A percentile compares a stretch with the other conserved stretches of the same genome.
Evolutionary conservation across 1,140 invertebrate species (phyloP).

Genomic region (Reticulitermes speratus): DNA sequence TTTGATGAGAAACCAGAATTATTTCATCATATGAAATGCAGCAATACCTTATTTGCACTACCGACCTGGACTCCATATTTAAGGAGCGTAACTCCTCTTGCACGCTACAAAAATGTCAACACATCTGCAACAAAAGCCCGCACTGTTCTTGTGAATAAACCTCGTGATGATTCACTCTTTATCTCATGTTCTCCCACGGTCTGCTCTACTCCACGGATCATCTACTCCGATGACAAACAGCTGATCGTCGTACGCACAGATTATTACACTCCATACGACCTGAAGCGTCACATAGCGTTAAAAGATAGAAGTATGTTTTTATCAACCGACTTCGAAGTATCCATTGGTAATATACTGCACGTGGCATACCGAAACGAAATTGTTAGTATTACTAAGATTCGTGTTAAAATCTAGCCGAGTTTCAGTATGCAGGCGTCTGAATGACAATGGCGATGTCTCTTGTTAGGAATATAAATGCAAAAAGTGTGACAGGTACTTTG

Average conservation of each 20-base stretch:
- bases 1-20: slow-evolving; percentile 29
- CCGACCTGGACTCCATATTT: background rate
- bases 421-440: too few relatives aligned
- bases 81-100: background rate
- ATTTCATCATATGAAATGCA: slow-evolving; percentile 20
- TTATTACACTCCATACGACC: background rate
- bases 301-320: background rate
- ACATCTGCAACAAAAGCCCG: background rate
- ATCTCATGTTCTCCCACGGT: background rate
- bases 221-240: background rate
- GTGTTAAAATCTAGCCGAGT: too few relatives aligned
- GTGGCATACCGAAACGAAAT: too few relatives aligned
- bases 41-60: slow-evolving; percentile 24
- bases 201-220: too few relatives aligned
- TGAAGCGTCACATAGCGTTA: background rate
- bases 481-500: too few relatives aligned
- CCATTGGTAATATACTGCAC: background rate
- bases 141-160: background rate
- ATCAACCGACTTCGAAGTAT: background rate
- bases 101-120: background rate
- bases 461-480: too few relatives aligned
- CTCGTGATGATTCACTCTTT: background rate
- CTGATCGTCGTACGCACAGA: background rate
- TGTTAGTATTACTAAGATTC: too few relatives aligned
- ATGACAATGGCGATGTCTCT: too few relatives aligned